A percentile compares a stretch with the other conserved stretches of the same genome.
These are phyloP conservation scores for Cheiracanthium punctorium DNA, from an alignment of 2,888 invertebrate species.

Conservation along the genomic window DNA sequence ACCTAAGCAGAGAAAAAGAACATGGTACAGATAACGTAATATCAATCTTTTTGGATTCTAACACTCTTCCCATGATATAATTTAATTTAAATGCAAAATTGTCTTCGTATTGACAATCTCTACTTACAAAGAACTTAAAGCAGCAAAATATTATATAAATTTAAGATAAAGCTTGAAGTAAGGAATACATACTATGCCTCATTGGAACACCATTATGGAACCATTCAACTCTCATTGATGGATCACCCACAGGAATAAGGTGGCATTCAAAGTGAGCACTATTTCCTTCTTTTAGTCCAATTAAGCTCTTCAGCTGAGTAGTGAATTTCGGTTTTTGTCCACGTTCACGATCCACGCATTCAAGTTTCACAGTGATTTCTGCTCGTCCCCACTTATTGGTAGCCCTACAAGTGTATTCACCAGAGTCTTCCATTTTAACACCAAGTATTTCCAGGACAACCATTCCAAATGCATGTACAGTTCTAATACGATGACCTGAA, in stretches of 20 bases:
- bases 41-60: no score
- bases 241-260: slow-evolving; percentile 93
- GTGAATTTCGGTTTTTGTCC: slow-evolving; percentile 93
- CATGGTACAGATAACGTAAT: no score
- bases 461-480: slow-evolving; percentile 98
- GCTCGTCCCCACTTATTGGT: slow-evolving; percentile 92
- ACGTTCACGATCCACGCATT: slow-evolving; percentile 86
- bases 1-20: slow-evolving; percentile 44
- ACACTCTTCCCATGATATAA: no score
- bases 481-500: slow-evolving; percentile 93
- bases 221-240: slow-evolving; percentile 96
- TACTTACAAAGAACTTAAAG: no score
- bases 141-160: no score
- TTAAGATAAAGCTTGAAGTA: no score
- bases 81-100: no score
- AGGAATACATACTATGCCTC: slow-evolving; percentile 71
- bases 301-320: slow-evolving; percentile 88
- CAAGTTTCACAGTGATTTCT: slow-evolving; percentile 86
- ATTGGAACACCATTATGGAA: slow-evolving; percentile 90
- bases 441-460: slow-evolving; percentile 97
- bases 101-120: no score
- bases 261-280: slow-evolving; percentile 96
- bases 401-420: slow-evolving; percentile 90
- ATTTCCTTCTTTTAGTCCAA: slow-evolving; percentile 92
- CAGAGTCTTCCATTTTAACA: slow-evolving; percentile 94